Base-by-base conservation (phyloP, 2,888 invertebrate species). In the Agrypnus murinus region DNA sequence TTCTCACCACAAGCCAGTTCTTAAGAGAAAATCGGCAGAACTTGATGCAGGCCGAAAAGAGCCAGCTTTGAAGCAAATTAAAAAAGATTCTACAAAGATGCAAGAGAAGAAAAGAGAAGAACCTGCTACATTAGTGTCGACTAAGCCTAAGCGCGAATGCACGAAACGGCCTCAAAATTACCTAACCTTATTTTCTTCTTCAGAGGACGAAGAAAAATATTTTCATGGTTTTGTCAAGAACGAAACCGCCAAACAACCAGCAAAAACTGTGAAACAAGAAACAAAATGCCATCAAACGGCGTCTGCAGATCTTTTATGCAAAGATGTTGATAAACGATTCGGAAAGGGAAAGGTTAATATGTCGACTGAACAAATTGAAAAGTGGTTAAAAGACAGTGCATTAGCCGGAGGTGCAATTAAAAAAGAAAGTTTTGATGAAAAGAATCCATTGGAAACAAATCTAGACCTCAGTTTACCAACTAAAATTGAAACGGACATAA, bases 331-430 rank as follows among this genome's bases (percentile, higher is more conserved):
- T 14, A 81, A 86, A 55, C 80, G 85, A 14, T 86, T 83, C 69
- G 84, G 88, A 19, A 88, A 90, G 80, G 90, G 89, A 14, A 89
- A 90, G 79, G 90, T 91, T 0, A 91, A 91, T 78, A 91, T 91
- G 91, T 91, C 91, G 0, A 90, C 89, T 38, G 91, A 91, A 77
- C 90, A 91, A 81, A 91, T 92, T 46, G 91, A 92, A 75, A 90
- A 91, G 77, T 92, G 92, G 92, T 77, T 85, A 8, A 86, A 87
- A 72, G 84, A 84, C 19, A 86, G 84, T 43, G 85, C 83, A 0
- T 72, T 85, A 75, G 86, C 86, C 0, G 84, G 84, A 10, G 82
- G 80, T 66, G 79, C 79, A 15, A 77, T 81, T 8, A 81, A 81
- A 45, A 85, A 83, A 63, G 83, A 81, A 32, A 81, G 81, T 65